phyloP scores from a whole-genome alignment of 2,113 vertebrate genomes.

The Strigops habroptila region DNA sequence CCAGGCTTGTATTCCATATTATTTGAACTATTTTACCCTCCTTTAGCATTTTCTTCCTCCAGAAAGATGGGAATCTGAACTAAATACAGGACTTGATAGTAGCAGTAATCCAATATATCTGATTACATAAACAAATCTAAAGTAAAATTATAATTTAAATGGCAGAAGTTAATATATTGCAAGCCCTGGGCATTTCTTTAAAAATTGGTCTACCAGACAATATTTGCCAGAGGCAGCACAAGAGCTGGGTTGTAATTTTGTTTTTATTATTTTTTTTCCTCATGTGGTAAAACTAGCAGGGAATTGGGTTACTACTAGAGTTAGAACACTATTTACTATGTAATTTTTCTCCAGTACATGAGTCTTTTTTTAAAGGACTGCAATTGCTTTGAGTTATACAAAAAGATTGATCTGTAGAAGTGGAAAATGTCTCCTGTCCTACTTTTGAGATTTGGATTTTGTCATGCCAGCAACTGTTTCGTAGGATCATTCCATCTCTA shows the following conservation, averaged over 20 bases:
- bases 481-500: not conserved
- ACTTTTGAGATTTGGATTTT: constrained; percentile 35
- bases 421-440: constrained; percentile 34
- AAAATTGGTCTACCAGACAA: not conserved
- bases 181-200: not conserved
- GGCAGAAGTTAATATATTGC: not conserved
- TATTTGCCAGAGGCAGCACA: not conserved
- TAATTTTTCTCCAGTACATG: constrained; percentile 41
- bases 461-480: constrained; percentile 18
- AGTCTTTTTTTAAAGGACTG: not conserved
- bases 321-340: constrained; percentile 36
- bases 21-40: not conserved
- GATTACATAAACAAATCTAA: not conserved
- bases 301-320: not conserved
- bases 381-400: constrained; percentile 37
- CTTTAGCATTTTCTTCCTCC: not conserved
- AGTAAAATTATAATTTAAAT: constrained; percentile 11
- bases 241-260: not conserved
- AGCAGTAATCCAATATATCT: not conserved
- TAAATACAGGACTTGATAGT: not conserved
- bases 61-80: not conserved
- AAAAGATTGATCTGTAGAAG: constrained; percentile 42
- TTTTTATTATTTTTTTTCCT: not conserved
- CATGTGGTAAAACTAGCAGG: not conserved
- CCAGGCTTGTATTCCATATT: not conserved